Percentiles rank a stretch among this genome's conserved stretches.
phyloP scores from a whole-genome alignment of 2,113 vertebrate species.

The Panurus biarmicus region DNA sequence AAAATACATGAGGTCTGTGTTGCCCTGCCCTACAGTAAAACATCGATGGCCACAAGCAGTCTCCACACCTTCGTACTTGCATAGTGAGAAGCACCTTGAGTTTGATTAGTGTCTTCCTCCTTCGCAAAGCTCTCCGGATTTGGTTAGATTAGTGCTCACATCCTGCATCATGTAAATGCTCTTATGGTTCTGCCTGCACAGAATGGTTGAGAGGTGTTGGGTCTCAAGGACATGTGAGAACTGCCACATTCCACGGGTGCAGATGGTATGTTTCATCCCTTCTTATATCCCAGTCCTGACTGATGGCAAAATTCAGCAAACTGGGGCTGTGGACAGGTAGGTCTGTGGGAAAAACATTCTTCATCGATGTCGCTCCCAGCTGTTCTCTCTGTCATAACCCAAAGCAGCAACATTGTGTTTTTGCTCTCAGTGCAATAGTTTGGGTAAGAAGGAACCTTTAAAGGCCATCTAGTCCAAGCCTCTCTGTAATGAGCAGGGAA shows the following conservation, averaged over 20 bases:
- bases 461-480: background rate
- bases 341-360: background rate
- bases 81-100: accelerated
- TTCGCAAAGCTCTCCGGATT: background rate
- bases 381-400: accelerated
- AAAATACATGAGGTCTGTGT: accelerated
- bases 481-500: background rate
- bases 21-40: accelerated
- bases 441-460: background rate
- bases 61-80: no score
- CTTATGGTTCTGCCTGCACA: no score
- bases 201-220: background rate
- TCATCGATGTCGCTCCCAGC: background rate
- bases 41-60: accelerated
- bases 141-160: no score
- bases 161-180: accelerated
- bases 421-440: background rate
- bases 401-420: background rate
- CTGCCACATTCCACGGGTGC: accelerated
- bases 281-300: background rate
- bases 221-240: accelerated
- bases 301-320: background rate
- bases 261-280: no score
- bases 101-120: background rate
- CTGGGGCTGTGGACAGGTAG: background rate